Evolutionary conservation across 2,797 vertebrate genomes (phyloP).

Genomic region (Passerculus sandwichensis): DNA sequence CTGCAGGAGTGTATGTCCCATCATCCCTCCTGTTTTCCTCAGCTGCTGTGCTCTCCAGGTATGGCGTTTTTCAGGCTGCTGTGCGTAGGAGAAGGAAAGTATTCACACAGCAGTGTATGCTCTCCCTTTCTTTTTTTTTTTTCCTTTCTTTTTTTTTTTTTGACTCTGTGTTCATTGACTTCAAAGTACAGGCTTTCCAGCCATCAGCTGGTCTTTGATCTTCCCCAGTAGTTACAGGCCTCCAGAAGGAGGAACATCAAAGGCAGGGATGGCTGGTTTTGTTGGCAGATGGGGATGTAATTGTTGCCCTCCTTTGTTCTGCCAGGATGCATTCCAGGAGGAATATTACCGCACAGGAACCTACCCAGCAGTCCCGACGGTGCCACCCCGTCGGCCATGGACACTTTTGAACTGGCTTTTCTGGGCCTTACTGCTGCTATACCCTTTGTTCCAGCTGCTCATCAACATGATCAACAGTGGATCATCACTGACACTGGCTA

Average conservation of each 20-base stretch:
- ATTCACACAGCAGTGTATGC: neutral
- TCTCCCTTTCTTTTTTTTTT: neutral
- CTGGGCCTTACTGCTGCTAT: conserved; percentile 89
- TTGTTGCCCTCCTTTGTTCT: conserved; percentile 1
- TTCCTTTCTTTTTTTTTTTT: too few relatives aligned
- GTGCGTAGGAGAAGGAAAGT: neutral
- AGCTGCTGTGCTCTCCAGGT: neutral
- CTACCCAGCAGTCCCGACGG: conserved; percentile 81
- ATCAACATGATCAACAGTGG: conserved; percentile 84
- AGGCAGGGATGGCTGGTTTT: neutral
- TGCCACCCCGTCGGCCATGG: conserved; percentile 82
- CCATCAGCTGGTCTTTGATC: neutral
- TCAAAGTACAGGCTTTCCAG: conserved; percentile 8
- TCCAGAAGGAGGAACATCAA: neutral
- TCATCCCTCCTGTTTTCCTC: neutral
- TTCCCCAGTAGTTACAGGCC: neutral
- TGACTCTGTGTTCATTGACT: neutral
- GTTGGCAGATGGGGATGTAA: neutral
- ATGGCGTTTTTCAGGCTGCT: neutral
- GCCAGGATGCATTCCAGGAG: conserved; percentile 91
- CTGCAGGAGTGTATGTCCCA: neutral
- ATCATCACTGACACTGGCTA: conserved; percentile 82
- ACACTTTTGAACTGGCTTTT: conserved; percentile 90
- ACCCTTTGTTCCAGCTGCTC: conserved; percentile 85
- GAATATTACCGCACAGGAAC: conserved; percentile 83